Evolutionary conservation across 2,797 vertebrate genomes (phyloP).

Genomic region (Microctenopoma steveboyesi): DNA sequence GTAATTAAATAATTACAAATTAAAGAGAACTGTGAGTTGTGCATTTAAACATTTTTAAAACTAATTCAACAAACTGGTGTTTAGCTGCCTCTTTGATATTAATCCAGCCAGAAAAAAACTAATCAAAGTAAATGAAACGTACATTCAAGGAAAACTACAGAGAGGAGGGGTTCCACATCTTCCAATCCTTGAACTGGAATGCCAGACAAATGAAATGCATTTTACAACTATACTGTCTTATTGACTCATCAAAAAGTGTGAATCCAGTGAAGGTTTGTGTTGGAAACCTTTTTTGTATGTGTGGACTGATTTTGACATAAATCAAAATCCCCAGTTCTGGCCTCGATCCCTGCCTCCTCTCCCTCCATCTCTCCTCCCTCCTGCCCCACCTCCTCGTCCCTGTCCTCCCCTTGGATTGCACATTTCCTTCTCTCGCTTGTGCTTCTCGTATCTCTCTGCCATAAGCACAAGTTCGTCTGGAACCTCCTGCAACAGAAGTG

Average conservation of each 20-base stretch:
- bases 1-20: background rate
- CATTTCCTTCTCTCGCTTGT: conserved; percentile 78
- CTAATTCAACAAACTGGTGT: conserved; percentile 6
- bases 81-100: background rate
- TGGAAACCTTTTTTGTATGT: background rate
- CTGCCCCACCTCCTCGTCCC: conserved; percentile 55
- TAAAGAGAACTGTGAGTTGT: background rate
- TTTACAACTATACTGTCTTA: background rate
- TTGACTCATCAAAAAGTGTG: background rate
- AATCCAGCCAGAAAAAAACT: background rate
- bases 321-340: conserved; percentile 70
- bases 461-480: conserved; percentile 89
- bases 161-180: background rate
- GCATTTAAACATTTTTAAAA: conserved; percentile 21
- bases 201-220: background rate
- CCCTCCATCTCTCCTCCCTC: conserved; percentile 42
- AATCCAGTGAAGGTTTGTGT: background rate
- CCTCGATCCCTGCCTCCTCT: conserved; percentile 44
- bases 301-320: background rate
- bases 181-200: background rate
- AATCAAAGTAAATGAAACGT: background rate
- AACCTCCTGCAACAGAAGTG: conserved; percentile 83
- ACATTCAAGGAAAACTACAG: conserved; percentile 21
- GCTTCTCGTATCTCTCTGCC: conserved; percentile 91
- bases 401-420: conserved; percentile 26